Conservation (phyloP, 2,113 vertebrate genomes). For the Tychaedon coryphoeus region DNA sequence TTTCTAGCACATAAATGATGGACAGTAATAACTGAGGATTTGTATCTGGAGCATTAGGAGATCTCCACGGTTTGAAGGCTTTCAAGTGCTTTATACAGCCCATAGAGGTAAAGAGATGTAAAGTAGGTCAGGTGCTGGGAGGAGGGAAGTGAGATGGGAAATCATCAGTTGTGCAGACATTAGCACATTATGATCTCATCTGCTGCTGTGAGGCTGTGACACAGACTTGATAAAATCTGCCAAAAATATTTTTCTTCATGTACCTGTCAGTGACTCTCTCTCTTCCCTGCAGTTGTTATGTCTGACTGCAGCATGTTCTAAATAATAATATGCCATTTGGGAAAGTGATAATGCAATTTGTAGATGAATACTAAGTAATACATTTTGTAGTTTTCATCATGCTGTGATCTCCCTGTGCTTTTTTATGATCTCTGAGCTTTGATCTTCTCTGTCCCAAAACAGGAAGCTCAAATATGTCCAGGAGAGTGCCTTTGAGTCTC, state of each 20-base stretch:
- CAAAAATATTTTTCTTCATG: conserved; percentile 47
- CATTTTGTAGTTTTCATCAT: background rate
- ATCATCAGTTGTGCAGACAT: conserved; percentile 14
- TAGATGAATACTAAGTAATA: background rate
- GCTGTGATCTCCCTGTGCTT: background rate
- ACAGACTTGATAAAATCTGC: conserved; percentile 27
- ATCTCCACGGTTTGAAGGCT: background rate
- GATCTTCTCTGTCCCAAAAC: background rate
- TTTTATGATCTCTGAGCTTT: background rate
- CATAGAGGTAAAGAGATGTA: background rate
- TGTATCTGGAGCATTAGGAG: background rate
- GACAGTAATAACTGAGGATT: conserved; percentile 19
- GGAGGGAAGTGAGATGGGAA: conserved; percentile 7
- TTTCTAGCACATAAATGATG: background rate
- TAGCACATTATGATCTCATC: conserved; percentile 54
- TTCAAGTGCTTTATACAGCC: background rate
- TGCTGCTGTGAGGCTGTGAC: conserved; percentile 13
- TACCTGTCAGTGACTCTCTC: conserved; percentile 19
- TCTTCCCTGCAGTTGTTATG: conserved; percentile 12
- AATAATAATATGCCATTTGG: background rate
- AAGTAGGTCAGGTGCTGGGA: conserved; percentile 51
- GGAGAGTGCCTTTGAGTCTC: background rate
- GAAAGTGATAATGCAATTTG: background rate
- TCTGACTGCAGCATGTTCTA: background rate
- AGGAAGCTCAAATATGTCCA: background rate